Evolutionary conservation across 2,888 invertebrate species (phyloP), one percentile per base, ranked within the genome.

Genomic region (Drosophila glabriapex): DNA sequence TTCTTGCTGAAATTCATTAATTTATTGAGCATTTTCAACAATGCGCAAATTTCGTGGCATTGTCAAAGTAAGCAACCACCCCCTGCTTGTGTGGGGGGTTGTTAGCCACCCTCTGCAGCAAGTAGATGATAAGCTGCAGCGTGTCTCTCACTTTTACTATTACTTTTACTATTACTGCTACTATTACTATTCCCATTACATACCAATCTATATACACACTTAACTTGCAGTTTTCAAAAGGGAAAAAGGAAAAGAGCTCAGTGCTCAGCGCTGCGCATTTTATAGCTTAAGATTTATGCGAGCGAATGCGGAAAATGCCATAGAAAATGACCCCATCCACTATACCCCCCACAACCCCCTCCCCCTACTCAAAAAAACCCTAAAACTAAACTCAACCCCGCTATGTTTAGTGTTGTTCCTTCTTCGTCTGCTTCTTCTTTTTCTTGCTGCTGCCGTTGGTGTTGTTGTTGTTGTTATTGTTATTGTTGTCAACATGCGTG

Each of bases 281-380:
- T 87, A 85, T 85, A 60, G 85, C 80, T 70, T 54, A 76, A 82
- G 82, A 82, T 82, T 85, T 85, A 86, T 85, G 85, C 74, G 82
- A 74, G 60, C 74, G 76, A 79, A 81, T 85, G 85, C 87, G 87
- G 87, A 87, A 86, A 82, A 87, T 80, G 83, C 76, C 76, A 80
- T 72, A 74, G 80, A 80, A 80, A 80, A 80, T 52, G 61, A 49
- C 33, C 55, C 52, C 60, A 25, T 19, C 29, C 49, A 29, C 31
- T 37, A 29, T 33, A 5, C 4, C 6, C 25, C 41, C 29, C 4
- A 0, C 16, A 1, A 16, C 25, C 19, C 28, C 25, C 22, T 6
- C 16, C 22, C 2, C 9, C 16, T 10, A 28, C 28, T 28, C 3
- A 16, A 16, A 25, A 25, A 33, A 29, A 14, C 56, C 14, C 31